Conservation (phyloP, 2,888 invertebrate species). For the Dicycla oo region DNA sequence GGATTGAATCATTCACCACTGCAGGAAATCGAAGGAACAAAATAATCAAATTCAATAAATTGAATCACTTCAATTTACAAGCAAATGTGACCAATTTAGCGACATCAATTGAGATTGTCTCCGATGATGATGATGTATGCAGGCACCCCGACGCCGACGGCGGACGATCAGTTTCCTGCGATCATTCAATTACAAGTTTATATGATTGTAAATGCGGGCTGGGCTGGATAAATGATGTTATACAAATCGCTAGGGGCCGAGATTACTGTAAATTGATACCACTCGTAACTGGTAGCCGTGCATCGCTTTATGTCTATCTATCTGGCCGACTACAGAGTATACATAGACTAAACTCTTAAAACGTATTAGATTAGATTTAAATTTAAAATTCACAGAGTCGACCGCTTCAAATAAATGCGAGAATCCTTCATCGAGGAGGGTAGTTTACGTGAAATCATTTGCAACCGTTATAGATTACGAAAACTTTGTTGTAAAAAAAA, state of each 20-base stretch:
- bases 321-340: not conserved
- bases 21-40: slow-evolving; percentile 59
- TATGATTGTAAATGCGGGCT: slow-evolving; percentile 76
- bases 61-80: slow-evolving; percentile 64
- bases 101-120: slow-evolving; percentile 80
- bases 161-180: slow-evolving; percentile 80
- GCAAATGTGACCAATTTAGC: slow-evolving; percentile 72
- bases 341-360: not conserved
- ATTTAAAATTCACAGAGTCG: no score
- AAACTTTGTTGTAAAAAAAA: not conserved
- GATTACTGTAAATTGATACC: slow-evolving; percentile 77
- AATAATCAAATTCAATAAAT: slow-evolving; percentile 66
- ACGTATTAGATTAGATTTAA: slow-evolving; percentile 11
- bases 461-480: not conserved
- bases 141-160: slow-evolving; percentile 77
- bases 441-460: not conserved
- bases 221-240: slow-evolving; percentile 71
- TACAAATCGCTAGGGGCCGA: slow-evolving; percentile 73
- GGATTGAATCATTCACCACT: slow-evolving; percentile 43
- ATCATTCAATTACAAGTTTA: slow-evolving; percentile 83
- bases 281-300: slow-evolving; percentile 60
- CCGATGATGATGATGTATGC: slow-evolving; percentile 83
- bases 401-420: not conserved
- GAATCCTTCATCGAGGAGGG: not conserved
- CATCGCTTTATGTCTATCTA: slow-evolving; percentile 53